Conservation (phyloP, 2,797 vertebrate genomes). For the Cottoperca gobio region DNA sequence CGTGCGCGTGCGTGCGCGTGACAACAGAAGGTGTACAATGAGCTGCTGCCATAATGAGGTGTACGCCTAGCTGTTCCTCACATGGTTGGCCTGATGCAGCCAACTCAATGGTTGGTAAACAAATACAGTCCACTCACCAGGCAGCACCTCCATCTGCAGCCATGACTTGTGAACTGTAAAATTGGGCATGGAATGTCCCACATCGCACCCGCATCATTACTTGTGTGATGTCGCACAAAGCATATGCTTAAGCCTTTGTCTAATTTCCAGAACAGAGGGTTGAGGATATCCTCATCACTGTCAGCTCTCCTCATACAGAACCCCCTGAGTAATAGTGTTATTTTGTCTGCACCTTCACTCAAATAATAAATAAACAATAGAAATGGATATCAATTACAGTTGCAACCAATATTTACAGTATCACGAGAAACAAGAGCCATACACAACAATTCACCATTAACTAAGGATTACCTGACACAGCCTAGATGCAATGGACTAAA, state of each 20-base stretch:
- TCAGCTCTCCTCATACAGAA: constrained; percentile 16
- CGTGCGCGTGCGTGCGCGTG: constrained; percentile 1
- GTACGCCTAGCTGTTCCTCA: constrained; percentile 53
- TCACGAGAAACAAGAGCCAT: no score
- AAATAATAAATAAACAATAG: no score
- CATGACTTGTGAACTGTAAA: constrained; percentile 59
- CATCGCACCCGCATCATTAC: constrained; percentile 46
- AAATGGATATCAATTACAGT: no score
- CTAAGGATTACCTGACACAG: no score
- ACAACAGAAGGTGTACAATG: constrained; percentile 71
- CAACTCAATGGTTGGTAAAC: constrained; percentile 58
- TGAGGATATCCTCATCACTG: constrained; percentile 32
- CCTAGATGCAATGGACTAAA: background rate
- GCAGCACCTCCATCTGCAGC: constrained; percentile 56
- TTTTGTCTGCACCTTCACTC: no score
- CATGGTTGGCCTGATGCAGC: constrained; percentile 51
- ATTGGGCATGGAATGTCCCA: constrained; percentile 60
- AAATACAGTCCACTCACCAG: constrained; percentile 54
- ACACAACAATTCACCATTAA: no score
- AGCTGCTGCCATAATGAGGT: constrained; percentile 70
- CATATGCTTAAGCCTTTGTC: constrained; percentile 38
- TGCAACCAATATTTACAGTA: no score
- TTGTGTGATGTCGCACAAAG: constrained; percentile 58
- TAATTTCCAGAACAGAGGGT: constrained; percentile 31
- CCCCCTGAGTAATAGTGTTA: background rate